Evolutionary conservation across 1,140 invertebrate genomes (phyloP).

Genomic region (Conus betulinus): DNA sequence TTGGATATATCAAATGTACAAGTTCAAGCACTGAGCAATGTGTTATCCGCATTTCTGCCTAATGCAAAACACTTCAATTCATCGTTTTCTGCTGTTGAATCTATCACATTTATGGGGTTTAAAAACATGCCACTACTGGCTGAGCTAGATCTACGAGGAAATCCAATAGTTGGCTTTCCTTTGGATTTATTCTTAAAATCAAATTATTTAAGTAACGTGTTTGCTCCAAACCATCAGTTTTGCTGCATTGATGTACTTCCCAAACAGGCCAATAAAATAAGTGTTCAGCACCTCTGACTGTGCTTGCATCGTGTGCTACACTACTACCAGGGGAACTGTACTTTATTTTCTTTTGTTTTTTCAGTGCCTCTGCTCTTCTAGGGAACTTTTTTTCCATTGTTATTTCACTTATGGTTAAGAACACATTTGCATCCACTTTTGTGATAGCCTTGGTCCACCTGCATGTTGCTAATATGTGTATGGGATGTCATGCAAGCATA

Average conservation of each 20-base stretch:
- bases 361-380: conserved; percentile 39
- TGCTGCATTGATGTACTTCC: conserved; percentile 43
- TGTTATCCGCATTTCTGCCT: conserved; percentile 6
- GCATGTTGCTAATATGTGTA: conserved; percentile 60
- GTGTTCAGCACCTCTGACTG: conserved; percentile 40
- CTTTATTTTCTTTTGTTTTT: conserved; percentile 42
- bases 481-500: conserved; percentile 51
- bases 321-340: conserved; percentile 42
- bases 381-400: conserved; percentile 50
- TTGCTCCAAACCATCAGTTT: conserved; percentile 39
- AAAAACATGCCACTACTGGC: not conserved
- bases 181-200: conserved; percentile 40
- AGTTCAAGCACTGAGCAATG: not conserved
- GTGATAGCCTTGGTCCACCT: conserved; percentile 59
- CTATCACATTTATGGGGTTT: not conserved
- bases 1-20: not conserved
- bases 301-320: conserved; percentile 52
- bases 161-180: not conserved
- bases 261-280: conserved; percentile 20
- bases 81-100: not conserved
- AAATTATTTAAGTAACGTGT: conserved; percentile 34
- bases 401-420: conserved; percentile 6
- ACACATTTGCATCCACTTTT: not conserved
- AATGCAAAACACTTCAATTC: not conserved
- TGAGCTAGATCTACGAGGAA: not conserved